Evolutionary conservation across 2,888 invertebrate species (phyloP), one percentile per base, ranked within the genome.

Genomic region (Unio delphinus): DNA sequence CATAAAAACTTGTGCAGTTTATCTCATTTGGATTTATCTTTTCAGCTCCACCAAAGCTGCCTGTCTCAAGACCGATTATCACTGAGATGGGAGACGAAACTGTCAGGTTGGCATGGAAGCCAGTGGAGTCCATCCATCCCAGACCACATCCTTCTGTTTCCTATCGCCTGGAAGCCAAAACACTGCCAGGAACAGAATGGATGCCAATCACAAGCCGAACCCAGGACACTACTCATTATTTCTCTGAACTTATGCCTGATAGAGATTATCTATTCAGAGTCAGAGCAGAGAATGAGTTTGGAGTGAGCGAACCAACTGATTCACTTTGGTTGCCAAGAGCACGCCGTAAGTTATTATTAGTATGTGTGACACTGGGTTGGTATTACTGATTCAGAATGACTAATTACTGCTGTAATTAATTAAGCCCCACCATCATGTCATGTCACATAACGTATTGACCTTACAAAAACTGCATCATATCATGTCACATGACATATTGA

Each of bases 291-390:
- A 99, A 98, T 91, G 95, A 96, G 89, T 96, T 95, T 89, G 99
- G 99, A 64, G 94, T 98, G 79, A 97, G 97, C 90, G 98, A 98
- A 88, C 98, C 99, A 0, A 97, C 97, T 68, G 97, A 98, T 1
- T 95, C 94, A 88, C 95, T 86, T 28, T 86, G 85, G 83, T 73
- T 87, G 60, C 86, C 84, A 5, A 83, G 85, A 66, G 87, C 87
- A 23, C 80, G 71, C 78, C 81, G 87, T 87, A 73, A 23, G 72
- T 57, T 8, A 58, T 58, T 11, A 58, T 45, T 45, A 45, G 3
- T 45, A 15, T 15, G 15, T 45, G 11, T 45, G 15, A 15, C 45
- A 45, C 45, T 45, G 45, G 45, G 2, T 45, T 45, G 8, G 45
- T 11, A 3, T 2, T 11, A 45, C 45, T 45, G 45, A 45, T 45